Conservation (phyloP, 1,140 invertebrate species). For the Hetaerina americana region DNA sequence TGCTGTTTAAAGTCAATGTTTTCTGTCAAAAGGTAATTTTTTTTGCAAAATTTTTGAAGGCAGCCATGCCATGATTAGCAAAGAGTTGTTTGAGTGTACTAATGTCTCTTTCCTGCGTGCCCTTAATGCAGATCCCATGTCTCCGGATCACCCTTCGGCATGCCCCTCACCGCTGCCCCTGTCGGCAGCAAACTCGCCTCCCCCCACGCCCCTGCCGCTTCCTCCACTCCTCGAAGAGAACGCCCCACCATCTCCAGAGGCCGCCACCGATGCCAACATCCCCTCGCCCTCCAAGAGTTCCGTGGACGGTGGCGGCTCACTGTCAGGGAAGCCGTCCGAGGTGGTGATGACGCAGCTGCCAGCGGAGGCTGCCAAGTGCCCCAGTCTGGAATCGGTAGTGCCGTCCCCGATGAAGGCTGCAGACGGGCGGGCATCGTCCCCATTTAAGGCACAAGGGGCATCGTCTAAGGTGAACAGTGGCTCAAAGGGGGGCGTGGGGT, state of each 20-base stretch:
- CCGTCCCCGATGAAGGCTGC: background rate
- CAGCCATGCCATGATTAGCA: no score
- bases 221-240: background rate
- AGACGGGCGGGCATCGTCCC: background rate
- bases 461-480: background rate
- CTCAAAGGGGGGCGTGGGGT: background rate
- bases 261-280: background rate
- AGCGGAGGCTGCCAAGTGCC: background rate
- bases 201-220: background rate
- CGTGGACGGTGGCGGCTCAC: background rate
- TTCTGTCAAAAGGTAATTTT: no score
- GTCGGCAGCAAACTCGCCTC: background rate
- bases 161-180: background rate
- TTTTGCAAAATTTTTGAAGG: no score
- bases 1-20: no score
- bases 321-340: no score
- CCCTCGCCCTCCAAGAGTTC: background rate
- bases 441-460: background rate
- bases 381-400: background rate
- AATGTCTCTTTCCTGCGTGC: no score
- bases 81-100: no score
- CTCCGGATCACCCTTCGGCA: background rate
- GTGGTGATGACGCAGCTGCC: no score
- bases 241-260: background rate
- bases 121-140: background rate